Evolutionary conservation across 2,113 vertebrate genomes (phyloP).

Genomic region (Barnardius zonarius): DNA sequence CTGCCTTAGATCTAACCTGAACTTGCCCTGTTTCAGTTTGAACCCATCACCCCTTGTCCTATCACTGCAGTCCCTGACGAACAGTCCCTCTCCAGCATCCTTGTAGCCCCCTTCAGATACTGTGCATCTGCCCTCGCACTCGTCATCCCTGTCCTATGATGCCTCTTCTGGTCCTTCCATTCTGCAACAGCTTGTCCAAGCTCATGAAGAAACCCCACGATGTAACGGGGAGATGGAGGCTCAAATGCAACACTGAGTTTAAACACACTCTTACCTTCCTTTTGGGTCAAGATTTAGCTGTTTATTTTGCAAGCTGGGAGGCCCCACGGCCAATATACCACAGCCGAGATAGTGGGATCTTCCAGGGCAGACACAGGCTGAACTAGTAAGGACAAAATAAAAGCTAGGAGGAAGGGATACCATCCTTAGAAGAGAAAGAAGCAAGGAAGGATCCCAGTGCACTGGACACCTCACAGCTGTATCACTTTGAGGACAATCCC

Average conservation of each 20-base stretch:
- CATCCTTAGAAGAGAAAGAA: background rate
- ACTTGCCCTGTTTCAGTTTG: too few relatives aligned
- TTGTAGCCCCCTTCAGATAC: background rate
- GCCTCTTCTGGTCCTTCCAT: background rate
- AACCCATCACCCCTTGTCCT: background rate
- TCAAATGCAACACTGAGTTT: background rate
- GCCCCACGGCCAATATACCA: rapidly evolving
- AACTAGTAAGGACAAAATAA: background rate
- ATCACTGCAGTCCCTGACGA: background rate
- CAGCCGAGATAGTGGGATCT: background rate
- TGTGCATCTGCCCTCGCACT: too few relatives aligned
- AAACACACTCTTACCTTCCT: background rate
- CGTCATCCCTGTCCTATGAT: background rate
- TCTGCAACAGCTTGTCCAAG: background rate
- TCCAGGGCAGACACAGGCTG: background rate
- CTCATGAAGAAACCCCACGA: background rate
- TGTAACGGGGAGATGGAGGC: background rate
- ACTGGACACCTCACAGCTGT: background rate
- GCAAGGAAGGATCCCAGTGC: background rate
- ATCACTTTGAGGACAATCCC: background rate
- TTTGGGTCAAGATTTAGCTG: background rate
- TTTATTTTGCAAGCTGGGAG: background rate
- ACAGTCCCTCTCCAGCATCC: background rate
- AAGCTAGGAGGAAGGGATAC: background rate
- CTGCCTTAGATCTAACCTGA: too few relatives aligned